Percentiles rank a stretch among this genome's conserved stretches.
These are phyloP conservation scores for Chalcis sispes DNA, from an alignment of 2,888 invertebrate species.

Conservation along the genomic window DNA sequence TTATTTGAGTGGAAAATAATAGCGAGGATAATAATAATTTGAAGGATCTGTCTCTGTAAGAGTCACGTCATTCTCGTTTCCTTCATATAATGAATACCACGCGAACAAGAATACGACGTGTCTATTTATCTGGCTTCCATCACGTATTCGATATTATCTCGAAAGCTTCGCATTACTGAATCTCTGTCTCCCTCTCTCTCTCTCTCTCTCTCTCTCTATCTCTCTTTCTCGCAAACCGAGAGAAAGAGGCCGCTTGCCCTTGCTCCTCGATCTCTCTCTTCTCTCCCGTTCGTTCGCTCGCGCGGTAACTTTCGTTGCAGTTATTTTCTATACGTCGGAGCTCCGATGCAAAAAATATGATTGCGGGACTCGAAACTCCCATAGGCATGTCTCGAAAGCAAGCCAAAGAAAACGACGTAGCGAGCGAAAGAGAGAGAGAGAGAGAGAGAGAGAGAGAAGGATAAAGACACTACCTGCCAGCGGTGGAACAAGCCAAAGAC, in stretches of 20 bases:
- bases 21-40: constrained; percentile 16
- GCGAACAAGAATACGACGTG: constrained; percentile 46
- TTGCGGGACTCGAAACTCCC: constrained; percentile 65
- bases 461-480: constrained; percentile 56
- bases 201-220: background rate
- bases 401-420: constrained; percentile 58
- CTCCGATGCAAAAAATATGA: constrained; percentile 69
- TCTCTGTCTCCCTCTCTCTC: constrained; percentile 1
- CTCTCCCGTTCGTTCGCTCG: constrained; percentile 3
- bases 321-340: constrained; percentile 62
- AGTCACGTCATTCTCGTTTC: constrained; percentile 23
- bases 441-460: constrained; percentile 43
- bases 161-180: constrained; percentile 59
- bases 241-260: background rate
- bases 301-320: constrained; percentile 59
- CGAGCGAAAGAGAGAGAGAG: constrained; percentile 61
- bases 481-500: constrained; percentile 47
- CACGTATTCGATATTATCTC: constrained; percentile 62
- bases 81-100: constrained; percentile 37
- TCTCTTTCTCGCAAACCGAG: background rate
- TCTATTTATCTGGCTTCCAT: constrained; percentile 59
- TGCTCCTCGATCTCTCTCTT: background rate
- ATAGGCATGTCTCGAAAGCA: constrained; percentile 58
- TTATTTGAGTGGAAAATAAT: constrained; percentile 25
- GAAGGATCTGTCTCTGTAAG: constrained; percentile 3